phyloP scores from a whole-genome alignment of 2,888 invertebrate genomes.

The Morinoia aosen region DNA sequence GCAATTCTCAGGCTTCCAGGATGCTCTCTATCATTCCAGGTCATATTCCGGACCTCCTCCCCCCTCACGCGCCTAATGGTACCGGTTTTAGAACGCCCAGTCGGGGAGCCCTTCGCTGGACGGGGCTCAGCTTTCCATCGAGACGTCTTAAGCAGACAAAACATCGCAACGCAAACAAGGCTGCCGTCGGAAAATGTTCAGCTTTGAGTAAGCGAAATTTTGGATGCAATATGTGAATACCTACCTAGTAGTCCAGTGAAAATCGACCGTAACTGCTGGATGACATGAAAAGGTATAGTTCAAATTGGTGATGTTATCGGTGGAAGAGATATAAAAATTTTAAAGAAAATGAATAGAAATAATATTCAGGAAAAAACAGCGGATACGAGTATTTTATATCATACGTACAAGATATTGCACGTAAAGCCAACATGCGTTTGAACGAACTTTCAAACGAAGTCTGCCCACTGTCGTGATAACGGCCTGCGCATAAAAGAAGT shows the following conservation, averaged over 20 bases:
- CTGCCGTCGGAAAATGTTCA: not conserved
- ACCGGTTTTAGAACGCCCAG: constrained; percentile 25
- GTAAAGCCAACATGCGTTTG: not conserved
- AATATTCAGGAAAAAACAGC: not conserved
- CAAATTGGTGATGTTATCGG: not conserved
- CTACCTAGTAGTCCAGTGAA: not conserved
- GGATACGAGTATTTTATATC: not conserved
- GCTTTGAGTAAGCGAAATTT: not conserved
- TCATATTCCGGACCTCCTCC: constrained; percentile 36
- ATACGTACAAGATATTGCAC: not conserved
- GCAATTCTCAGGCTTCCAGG: constrained; percentile 34
- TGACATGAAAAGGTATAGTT: not conserved
- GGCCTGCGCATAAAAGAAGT: not conserved
- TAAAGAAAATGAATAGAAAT: not conserved
- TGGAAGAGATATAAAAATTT: not conserved
- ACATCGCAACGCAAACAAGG: not conserved
- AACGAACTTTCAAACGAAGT: not conserved
- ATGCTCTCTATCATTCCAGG: constrained; percentile 45
- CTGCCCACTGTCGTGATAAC: not conserved
- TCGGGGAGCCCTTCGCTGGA: not conserved
- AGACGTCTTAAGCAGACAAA: not conserved
- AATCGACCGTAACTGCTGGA: not conserved
- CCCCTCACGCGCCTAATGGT: constrained; percentile 31
- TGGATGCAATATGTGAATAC: not conserved
- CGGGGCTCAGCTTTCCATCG: constrained; percentile 1